A percentile compares a stretch with the other conserved stretches of the same genome.
Conservation (phyloP, 2,888 invertebrate genomes). For the Drosophila gaucha region DNA sequence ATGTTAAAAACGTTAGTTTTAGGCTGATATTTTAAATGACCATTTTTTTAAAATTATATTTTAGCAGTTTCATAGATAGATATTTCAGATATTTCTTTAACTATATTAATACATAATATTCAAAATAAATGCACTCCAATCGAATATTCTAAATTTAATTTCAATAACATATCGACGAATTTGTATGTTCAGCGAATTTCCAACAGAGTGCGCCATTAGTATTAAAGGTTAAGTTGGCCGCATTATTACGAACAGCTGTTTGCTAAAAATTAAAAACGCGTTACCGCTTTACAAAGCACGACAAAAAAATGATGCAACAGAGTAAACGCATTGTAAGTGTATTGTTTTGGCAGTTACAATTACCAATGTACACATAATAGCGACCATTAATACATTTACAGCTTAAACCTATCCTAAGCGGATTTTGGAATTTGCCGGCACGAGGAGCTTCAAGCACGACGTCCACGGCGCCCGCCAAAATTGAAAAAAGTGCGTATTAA, state of each 20-base stretch:
- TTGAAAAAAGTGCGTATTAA: slow-evolving; percentile 75
- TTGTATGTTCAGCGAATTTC: background rate
- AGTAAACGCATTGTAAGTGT: slow-evolving; percentile 59
- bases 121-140: too few relatives aligned
- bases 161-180: slow-evolving; percentile 5
- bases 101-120: background rate
- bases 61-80: too few relatives aligned
- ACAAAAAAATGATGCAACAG: slow-evolving; percentile 64
- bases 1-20: too few relatives aligned
- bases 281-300: slow-evolving; percentile 38
- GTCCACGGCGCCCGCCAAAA: slow-evolving; percentile 71
- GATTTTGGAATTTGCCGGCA: slow-evolving; percentile 50
- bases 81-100: too few relatives aligned
- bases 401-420: slow-evolving; percentile 55
- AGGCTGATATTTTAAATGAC: too few relatives aligned
- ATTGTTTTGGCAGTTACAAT: background rate
- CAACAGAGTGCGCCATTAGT: slow-evolving; percentile 26
- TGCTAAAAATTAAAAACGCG: slow-evolving; percentile 19
- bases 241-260: slow-evolving; percentile 38
- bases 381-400: background rate
- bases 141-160: too few relatives aligned
- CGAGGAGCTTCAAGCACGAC: slow-evolving; percentile 54
- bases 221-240: slow-evolving; percentile 26
- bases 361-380: background rate
- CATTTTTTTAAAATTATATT: too few relatives aligned